These are phyloP conservation scores for Spermophilus dauricus DNA, from an alignment of 2,113 vertebrate species.

Conservation along the genomic window DNA sequence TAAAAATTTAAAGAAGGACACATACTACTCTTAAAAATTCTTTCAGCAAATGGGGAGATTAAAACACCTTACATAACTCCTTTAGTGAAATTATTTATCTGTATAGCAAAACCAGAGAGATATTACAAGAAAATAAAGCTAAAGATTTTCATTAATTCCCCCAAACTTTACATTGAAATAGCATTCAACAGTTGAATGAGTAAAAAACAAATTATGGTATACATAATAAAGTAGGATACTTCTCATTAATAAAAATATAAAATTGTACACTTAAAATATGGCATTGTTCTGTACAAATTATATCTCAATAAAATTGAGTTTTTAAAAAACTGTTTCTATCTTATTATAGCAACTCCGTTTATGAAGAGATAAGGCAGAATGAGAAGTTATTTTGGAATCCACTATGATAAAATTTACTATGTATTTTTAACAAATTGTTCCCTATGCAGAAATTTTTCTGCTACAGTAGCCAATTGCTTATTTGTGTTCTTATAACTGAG, in stretches of 20 bases:
- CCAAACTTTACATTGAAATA: conserved; percentile 8
- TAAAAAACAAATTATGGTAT: not conserved
- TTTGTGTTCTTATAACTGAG: not conserved
- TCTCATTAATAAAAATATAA: not conserved
- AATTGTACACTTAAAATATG: not conserved
- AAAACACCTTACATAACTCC: not conserved
- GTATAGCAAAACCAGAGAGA: not conserved
- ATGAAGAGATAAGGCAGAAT: not conserved
- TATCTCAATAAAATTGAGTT: not conserved
- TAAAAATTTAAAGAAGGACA: not conserved
- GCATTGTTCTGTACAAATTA: not conserved
- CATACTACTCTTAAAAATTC: not conserved
- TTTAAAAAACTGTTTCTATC: not conserved
- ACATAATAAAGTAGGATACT: not conserved
- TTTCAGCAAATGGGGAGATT: not conserved
- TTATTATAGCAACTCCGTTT: not conserved
- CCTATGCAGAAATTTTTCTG: not conserved
- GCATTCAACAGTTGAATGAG: not conserved
- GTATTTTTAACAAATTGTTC: not conserved
- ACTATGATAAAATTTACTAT: not conserved
- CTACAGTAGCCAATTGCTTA: not conserved
- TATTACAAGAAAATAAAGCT: not conserved
- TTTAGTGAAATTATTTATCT: not conserved
- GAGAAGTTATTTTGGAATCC: not conserved
- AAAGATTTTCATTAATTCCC: not conserved